Conservation (phyloP, 2,888 invertebrate genomes). For the Dolichopus griseipennis region DNA sequence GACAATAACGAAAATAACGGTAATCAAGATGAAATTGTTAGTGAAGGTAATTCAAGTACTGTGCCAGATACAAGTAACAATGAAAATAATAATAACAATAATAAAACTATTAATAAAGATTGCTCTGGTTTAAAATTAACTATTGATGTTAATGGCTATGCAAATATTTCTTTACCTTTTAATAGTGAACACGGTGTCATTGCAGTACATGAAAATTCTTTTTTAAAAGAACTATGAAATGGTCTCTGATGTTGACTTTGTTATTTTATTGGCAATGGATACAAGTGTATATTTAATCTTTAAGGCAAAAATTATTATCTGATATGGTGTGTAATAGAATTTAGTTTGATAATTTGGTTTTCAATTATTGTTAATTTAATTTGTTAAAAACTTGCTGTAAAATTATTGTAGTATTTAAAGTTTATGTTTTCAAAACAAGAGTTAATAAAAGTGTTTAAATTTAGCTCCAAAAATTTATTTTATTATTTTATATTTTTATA, state of each 20-base stretch:
- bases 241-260: neutral
- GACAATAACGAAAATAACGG: neutral
- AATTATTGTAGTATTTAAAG: no score
- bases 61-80: neutral
- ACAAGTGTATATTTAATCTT: no score
- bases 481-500: no score
- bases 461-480: no score
- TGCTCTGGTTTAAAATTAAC: conserved; percentile 58
- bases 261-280: no score
- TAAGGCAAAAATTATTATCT: no score
- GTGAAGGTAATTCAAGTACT: neutral
- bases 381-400: no score
- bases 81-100: conserved; percentile 16
- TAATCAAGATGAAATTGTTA: neutral
- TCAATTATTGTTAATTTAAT: no score
- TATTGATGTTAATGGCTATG: conserved; percentile 51
- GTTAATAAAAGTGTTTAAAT: no score
- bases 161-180: conserved; percentile 47
- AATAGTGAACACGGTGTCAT: conserved; percentile 54
- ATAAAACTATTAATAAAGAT: conserved; percentile 32
- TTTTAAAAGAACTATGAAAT: conserved; percentile 30
- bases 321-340: no score
- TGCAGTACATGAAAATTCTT: conserved; percentile 52
- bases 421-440: no score
- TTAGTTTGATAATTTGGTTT: no score